Conservation (phyloP, 2,888 invertebrate species). For the Rhyacophila evoluta region DNA sequence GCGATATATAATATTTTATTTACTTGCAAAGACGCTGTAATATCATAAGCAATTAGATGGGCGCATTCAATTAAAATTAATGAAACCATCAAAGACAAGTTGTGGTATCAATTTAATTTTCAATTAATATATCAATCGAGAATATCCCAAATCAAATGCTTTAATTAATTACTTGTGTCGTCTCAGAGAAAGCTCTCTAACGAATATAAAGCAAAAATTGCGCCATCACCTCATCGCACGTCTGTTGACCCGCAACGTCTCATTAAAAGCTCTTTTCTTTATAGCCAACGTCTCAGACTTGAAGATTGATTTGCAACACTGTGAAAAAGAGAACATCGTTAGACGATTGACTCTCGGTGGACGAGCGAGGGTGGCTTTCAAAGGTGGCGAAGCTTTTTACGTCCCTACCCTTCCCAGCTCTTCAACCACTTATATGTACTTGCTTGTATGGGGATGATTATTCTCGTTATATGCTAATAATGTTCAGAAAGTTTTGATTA, state of each 20-base stretch:
- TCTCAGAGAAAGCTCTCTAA: not conserved
- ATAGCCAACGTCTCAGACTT: constrained; percentile 20
- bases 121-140: not conserved
- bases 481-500: constrained; percentile 51
- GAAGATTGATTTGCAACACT: constrained; percentile 49
- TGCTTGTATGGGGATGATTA: constrained; percentile 33
- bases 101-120: constrained; percentile 5
- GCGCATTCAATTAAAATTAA: not conserved
- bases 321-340: constrained; percentile 49
- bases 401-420: not conserved
- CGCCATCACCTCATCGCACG: constrained; percentile 45
- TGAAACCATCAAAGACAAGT: not conserved
- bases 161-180: constrained; percentile 9
- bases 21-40: no score
- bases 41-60: not conserved
- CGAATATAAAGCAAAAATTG: constrained; percentile 31
- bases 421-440: constrained; percentile 1
- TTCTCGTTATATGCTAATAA: constrained; percentile 52
- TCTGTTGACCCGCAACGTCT: constrained; percentile 42
- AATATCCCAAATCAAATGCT: not conserved
- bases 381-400: not conserved
- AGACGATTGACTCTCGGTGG: constrained; percentile 46
- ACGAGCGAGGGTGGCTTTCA: not conserved
- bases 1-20: no score
- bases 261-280: constrained; percentile 44